These are phyloP conservation scores for Leucozona laternaria DNA, from an alignment of 2,888 invertebrate genomes.

Conservation along the genomic window DNA sequence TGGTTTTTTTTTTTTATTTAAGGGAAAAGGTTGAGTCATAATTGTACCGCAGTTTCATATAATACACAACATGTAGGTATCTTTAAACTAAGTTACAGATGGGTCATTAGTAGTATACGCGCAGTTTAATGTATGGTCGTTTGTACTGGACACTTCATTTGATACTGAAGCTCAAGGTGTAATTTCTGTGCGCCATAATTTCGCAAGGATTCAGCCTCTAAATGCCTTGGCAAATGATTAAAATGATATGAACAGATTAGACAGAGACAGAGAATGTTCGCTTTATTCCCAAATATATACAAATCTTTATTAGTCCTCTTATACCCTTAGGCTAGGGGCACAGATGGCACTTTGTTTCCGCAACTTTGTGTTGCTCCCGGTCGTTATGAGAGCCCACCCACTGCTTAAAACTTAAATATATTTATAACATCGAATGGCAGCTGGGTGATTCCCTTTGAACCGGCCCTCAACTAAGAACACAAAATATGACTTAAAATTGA, in stretches of 20 bases:
- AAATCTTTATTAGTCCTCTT: no score
- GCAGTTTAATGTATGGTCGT: conserved; percentile 8
- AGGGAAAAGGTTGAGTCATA: conserved; percentile 13
- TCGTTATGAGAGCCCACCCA: no score
- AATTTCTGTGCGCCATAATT: not conserved
- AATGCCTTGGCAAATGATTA: not conserved
- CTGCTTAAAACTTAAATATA: no score
- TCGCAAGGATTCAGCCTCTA: not conserved
- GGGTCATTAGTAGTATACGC: conserved; percentile 15
- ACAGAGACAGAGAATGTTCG: no score
- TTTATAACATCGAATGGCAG: no score
- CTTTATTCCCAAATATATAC: no score
- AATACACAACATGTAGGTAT: not conserved
- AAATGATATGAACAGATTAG: not conserved
- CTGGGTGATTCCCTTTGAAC: no score
- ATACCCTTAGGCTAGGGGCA: no score
- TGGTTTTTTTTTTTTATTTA: not conserved
- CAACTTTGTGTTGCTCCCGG: no score
- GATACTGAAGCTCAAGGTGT: not conserved
- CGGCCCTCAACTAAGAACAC: no score
- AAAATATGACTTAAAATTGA: no score
- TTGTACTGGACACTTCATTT: conserved; percentile 21
- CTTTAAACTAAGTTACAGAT: conserved; percentile 27
- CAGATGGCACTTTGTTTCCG: no score
- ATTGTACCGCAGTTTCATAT: conserved; percentile 9